Conservation (phyloP, 2,113 vertebrate genomes). For the Tor tambroides region DNA sequence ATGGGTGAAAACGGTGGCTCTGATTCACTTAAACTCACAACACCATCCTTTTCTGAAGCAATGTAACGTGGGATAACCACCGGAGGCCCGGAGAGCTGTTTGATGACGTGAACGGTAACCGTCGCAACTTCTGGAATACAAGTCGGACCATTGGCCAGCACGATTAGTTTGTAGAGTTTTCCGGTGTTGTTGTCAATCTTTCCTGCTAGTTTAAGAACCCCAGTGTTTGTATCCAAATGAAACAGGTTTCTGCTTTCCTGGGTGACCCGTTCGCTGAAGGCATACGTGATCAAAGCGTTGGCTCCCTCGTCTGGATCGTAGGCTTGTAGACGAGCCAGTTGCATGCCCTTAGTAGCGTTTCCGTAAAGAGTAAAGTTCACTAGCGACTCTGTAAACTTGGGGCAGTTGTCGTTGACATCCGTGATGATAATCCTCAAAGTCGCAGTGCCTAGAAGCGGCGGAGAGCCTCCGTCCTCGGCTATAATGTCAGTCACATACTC, state of each 20-base stretch:
- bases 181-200: conserved; percentile 80
- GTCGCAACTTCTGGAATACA: conserved; percentile 93
- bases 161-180: conserved; percentile 84
- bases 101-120: conserved; percentile 83
- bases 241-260: conserved; percentile 85
- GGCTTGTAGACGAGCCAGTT: conserved; percentile 81
- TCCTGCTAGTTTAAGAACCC: conserved; percentile 81
- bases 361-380: conserved; percentile 88
- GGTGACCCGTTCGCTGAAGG: conserved; percentile 91
- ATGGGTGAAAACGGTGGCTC: conserved; percentile 90
- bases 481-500: conserved; percentile 90
- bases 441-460: conserved; percentile 87
- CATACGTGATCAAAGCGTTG: conserved; percentile 90
- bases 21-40: conserved; percentile 89
- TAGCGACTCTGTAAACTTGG: conserved; percentile 84
- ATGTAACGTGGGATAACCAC: conserved; percentile 89
- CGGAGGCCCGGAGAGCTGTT: conserved; percentile 84
- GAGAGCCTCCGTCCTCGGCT: conserved; percentile 92
- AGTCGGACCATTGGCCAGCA: conserved; percentile 88
- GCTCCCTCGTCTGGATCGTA: conserved; percentile 87
- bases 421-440: conserved; percentile 89
- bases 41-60: conserved; percentile 85
- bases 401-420: conserved; percentile 96
- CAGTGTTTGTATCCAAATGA: conserved; percentile 83
- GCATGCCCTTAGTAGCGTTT: conserved; percentile 85